Evolutionary conservation across 2,797 vertebrate species (phyloP), one percentile per base, ranked within the genome.

Genomic region (Schizothorax lantsangensis): DNA sequence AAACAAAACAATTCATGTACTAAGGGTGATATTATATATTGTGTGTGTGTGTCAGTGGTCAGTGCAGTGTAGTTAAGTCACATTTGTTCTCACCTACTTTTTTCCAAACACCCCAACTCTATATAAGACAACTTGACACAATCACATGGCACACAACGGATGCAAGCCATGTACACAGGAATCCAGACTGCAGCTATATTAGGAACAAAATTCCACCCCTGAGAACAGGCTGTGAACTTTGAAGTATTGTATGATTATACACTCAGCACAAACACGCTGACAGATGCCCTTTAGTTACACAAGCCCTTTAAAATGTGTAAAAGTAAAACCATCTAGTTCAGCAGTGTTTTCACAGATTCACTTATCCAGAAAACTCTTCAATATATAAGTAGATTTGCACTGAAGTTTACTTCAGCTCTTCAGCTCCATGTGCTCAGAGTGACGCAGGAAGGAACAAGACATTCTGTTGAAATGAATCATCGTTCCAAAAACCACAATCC

Each of bases 151-250:
- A 78, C 77, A 91, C 87, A 90, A 90, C 91, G 85, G 88, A 91
- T 88, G 79, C 68, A 30, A 69, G 64, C 81, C 77, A 81, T 86
- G 71, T 47, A 84, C 64, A 79, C 80, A 68, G 84, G 90, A 91
- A 90, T 89, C 79, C 85, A 88, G 88, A 84, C 72, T 15, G 54
- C 43, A 45, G 83, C 91, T 91, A 91, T 89, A 90, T 90, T 90
- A 87, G 69, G 90, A 91, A 90, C 79, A 54, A 74, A 88, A 87
- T 64, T 86, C 87, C 69, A 84, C 38, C 59, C 36, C 83, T 74
- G 57, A 84, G 88, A 86, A 87, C 89, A 90, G 79, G 64, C 81
- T 26, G 54, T 83, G 83, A 79, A 84, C 88, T 90, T 75, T 88
- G 54, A 88, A 88, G 87, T 86, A 87, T 73, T 84, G 79, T 57